Percentiles rank a stretch among this genome's conserved stretches.
Evolutionary conservation across 2,888 invertebrate genomes (phyloP).

Genomic region (Maniola hyperantus): DNA sequence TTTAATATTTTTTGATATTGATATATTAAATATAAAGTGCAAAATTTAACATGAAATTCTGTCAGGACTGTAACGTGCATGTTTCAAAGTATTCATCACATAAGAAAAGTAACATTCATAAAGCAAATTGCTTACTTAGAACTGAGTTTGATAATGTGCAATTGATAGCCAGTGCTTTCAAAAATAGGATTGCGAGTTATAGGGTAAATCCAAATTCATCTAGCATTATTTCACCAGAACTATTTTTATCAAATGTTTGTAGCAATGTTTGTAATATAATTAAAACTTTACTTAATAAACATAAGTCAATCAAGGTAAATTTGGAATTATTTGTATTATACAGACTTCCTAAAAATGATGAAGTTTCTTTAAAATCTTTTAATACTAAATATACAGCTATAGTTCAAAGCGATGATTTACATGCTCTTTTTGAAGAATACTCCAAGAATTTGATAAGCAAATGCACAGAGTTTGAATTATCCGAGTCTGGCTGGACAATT

Average conservation of each 20-base stretch:
- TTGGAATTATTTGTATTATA: neutral
- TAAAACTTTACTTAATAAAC: neutral
- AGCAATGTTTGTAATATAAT: neutral
- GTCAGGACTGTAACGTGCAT: neutral
- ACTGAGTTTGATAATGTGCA: slow-evolving; percentile 1
- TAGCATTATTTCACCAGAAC: neutral
- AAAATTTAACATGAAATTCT: neutral
- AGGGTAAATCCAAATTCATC: neutral
- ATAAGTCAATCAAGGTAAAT: neutral
- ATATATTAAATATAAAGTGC: no score
- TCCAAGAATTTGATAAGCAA: neutral
- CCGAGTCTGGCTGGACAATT: neutral
- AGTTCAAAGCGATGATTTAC: neutral
- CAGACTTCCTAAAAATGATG: neutral
- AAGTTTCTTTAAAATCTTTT: neutral
- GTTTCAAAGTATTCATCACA: neutral
- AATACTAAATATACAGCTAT: neutral
- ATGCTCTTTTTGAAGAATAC: neutral
- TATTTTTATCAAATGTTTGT: neutral
- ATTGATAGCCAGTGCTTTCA: neutral
- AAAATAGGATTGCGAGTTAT: neutral
- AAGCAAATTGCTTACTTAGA: neutral
- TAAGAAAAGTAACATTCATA: neutral
- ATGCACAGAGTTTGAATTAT: neutral
- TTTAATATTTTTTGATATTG: no score